Evolutionary conservation across 2,888 invertebrate species (phyloP).

Genomic region (Nasonia oneida): DNA sequence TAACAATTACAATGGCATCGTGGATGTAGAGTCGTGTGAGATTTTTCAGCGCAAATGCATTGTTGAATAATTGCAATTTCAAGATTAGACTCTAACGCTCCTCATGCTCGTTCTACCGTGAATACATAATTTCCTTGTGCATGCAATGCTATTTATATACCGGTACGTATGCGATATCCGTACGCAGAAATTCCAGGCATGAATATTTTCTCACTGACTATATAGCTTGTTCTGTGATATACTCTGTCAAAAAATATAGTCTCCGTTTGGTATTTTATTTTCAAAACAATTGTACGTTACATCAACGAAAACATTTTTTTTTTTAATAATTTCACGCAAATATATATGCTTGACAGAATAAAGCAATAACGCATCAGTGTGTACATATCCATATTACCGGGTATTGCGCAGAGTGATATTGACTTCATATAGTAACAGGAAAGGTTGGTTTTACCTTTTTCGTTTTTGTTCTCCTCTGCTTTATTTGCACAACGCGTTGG

Average conservation of each 20-base stretch:
- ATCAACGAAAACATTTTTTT: no score
- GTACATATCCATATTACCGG: no score
- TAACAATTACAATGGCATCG: not conserved
- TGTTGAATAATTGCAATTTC: constrained; percentile 38
- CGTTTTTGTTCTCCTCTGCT: constrained; percentile 15
- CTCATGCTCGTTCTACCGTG: constrained; percentile 64
- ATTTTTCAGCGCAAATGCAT: constrained; percentile 6
- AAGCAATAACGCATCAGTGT: no score
- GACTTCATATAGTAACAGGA: constrained; percentile 11
- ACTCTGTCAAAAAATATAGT: no score
- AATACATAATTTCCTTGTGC: constrained; percentile 68
- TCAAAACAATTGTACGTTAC: no score
- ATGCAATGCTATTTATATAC: not conserved
- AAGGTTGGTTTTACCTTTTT: not conserved
- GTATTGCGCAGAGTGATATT: constrained; percentile 24
- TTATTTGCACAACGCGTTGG: constrained; percentile 17
- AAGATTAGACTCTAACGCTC: constrained; percentile 53
- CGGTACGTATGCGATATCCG: not conserved
- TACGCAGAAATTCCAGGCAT: constrained; percentile 8
- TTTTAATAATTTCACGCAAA: no score
- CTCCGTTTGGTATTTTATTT: no score
- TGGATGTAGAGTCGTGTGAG: not conserved
- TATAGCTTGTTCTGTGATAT: not conserved
- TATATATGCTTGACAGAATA: not conserved
- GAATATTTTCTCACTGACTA: constrained; percentile 3